Base-by-base conservation (phyloP, 2,888 invertebrate species). In the Sinodicranocentrus sp. region DNA sequence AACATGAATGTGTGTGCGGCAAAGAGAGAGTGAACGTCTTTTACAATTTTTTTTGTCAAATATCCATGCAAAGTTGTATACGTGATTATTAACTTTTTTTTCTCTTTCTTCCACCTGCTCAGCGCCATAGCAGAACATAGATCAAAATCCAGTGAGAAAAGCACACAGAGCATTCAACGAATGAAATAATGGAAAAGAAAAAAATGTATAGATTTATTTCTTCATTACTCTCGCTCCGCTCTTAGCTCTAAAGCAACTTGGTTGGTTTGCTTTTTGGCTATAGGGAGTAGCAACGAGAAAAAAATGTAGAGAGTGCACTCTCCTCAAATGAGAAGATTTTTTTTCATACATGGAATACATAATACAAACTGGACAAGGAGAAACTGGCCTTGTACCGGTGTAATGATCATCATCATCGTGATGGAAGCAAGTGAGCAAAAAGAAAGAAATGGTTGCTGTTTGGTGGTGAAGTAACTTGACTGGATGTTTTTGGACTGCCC, bases 151-250 rank as follows among this genome's bases (percentile, higher is more conserved):
- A 54, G 33, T 28, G 1, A 8, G 33, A 65, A 65, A 65, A 65
- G 65, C 39, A 68, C 44, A 75, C 76, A 75, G 5, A 61, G 44
- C 59, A 44, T 48, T 68, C 48, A 63, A 48, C 68, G 21, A 78
- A 67, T 25, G 48, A 44, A 68, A 48, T 26, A 67, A 78, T 78
- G 70, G 68, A 78, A 68, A 78, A 78, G 43, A 75, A 33, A 65
- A 61, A 76, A 76, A n/a, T n/a, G 57, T 78, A 44, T 78, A 78
- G 77, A 78, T 78, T 78, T 78, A 78, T 78, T 78, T 78, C 77
- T 78, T 78, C 77, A 78, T 78, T 78, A 78, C 77, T 59, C 39
- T 52, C 52, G 52, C n/a, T 10, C 8, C 3, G 52, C 3, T 10
- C 6, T 8, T 33, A 65, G 33, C 6, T 8, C 6, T 39, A 39